Base-by-base conservation (phyloP, 2,888 invertebrate genomes). In the Cheilosia impressa region DNA sequence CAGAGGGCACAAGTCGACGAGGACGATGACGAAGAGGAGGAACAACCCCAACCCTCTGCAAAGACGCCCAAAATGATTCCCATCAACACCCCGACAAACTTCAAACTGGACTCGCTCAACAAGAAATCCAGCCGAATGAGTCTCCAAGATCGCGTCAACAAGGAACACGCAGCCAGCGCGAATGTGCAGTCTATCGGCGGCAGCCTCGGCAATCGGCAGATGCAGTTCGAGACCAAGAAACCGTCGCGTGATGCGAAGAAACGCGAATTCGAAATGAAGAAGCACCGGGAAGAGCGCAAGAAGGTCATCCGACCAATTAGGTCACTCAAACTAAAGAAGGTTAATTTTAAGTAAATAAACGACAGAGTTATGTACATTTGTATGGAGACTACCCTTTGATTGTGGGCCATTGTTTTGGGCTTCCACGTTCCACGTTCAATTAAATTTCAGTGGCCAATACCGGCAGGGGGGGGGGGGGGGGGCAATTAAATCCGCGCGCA, bases 121-220 rank as follows among this genome's bases (percentile, higher is more conserved):
- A 88, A 75, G 87, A 88, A 83, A 77, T 82, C 89, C 17, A 90
- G 89, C 75, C 90, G 90, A 77, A 88, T 89, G 31, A 90, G 90
- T 62, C 93, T 98, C 34, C 97, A 96, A 31, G 96, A 97, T 87
- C 93, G 97, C 88, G 91, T 97, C 27, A 91, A 93, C 65, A 93
- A 93, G 24, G 95, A 96, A 89, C 93, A 94, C 55, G 72, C 88
- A n/a, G 55, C 77, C 47, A 89, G 88, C n/a, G 89, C 87, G 2
- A 89, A 90, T 52, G 90, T 91, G 0, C 92, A 93, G 43, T 91
- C 93, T 91, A 89, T 95, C 89, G 89, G 94, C 87, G 93, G 96
- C 88, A 92, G 96, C 0, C 91, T 94, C 13, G 95, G 97, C 53
- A 97, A 96, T 90, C 94, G 95, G 68, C 96, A 97, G 93, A 96